Percentiles rank a stretch among this genome's conserved stretches.
Evolutionary conservation across 2,888 invertebrate genomes (phyloP).

Genomic region (Macrophya alboannulata): DNA sequence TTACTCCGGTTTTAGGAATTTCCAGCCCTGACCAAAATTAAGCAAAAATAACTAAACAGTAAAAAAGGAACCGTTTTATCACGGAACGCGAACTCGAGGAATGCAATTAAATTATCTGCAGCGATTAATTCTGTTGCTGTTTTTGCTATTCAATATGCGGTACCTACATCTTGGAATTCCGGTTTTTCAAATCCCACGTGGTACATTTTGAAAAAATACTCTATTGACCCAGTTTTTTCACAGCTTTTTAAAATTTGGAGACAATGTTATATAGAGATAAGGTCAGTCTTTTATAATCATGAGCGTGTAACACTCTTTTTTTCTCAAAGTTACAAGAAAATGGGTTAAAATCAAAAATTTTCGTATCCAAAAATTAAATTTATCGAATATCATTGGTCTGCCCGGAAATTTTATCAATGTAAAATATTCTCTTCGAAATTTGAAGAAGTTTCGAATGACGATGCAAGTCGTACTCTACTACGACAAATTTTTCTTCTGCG

Average conservation of each 20-base stretch:
- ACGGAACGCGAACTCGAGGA: too few species aligned
- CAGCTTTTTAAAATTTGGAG: too few species aligned
- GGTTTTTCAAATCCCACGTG: too few species aligned
- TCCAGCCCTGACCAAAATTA: neutral
- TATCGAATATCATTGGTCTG: neutral
- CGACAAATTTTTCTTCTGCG: too few species aligned
- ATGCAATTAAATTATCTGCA: conserved; percentile 31
- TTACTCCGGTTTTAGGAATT: neutral
- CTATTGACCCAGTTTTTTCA: too few species aligned
- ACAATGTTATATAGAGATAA: too few species aligned
- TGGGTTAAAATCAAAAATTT: neutral
- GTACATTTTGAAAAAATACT: too few species aligned
- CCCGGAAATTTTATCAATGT: too few species aligned
- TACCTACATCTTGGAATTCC: neutral
- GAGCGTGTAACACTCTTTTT: too few species aligned
- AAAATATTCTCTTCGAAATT: neutral
- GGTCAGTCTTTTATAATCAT: too few species aligned
- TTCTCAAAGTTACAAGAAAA: neutral
- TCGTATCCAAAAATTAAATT: neutral
- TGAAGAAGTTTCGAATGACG: neutral
- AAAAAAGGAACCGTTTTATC: neutral
- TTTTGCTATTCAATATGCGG: neutral
- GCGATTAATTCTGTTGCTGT: conserved; percentile 13
- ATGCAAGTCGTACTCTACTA: neutral
- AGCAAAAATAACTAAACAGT: neutral